These are phyloP conservation scores for Bombus confusus DNA, from an alignment of 1,140 invertebrate species.

Conservation along the genomic window DNA sequence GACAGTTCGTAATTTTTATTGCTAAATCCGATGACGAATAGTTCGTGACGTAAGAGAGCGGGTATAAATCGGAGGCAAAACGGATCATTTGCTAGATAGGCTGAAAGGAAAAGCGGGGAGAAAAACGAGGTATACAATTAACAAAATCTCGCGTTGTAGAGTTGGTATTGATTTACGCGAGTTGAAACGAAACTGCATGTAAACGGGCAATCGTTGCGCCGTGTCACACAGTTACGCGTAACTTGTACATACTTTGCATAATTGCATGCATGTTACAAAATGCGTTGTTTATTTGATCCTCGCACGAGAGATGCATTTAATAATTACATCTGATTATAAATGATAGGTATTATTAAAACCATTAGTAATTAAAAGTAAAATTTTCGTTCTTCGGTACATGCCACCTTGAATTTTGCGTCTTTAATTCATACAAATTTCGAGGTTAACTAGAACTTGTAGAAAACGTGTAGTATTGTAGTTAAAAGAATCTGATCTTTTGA, in stretches of 20 bases:
- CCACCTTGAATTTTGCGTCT: no score
- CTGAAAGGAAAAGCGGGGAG: neutral
- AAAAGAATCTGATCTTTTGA: neutral
- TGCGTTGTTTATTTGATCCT: neutral
- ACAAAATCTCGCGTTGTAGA: neutral
- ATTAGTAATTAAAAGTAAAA: neutral
- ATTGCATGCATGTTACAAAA: neutral
- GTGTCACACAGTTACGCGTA: neutral
- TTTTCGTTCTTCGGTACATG: no score
- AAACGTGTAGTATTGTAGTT: neutral
- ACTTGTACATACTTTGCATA: neutral
- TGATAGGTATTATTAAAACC: neutral
- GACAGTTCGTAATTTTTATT: neutral
- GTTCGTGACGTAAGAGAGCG: neutral
- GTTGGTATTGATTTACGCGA: neutral
- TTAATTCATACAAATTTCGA: neutral
- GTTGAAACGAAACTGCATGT: conserved; percentile 7
- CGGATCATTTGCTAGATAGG: neutral
- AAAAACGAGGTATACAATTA: neutral
- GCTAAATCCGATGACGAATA: neutral
- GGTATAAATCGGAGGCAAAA: neutral
- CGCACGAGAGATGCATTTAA: neutral
- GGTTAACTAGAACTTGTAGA: neutral
- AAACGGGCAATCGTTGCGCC: neutral
- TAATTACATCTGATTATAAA: neutral